phyloP scores from a whole-genome alignment of 2,797 vertebrate genomes.

The Adrianichthys oophorus region DNA sequence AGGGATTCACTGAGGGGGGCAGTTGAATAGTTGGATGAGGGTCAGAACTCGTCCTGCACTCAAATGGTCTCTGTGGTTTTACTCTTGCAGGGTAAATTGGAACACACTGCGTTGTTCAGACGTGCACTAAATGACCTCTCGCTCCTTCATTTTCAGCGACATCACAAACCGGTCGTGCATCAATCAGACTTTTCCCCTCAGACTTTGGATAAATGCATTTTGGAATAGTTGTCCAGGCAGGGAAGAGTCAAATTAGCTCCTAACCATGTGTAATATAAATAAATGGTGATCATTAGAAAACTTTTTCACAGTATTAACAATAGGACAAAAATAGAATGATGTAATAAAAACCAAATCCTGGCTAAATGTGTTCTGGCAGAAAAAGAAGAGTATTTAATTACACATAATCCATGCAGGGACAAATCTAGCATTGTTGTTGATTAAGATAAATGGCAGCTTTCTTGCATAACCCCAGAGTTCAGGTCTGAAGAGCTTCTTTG shows the following conservation, averaged over 20 bases:
- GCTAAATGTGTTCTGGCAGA: not conserved
- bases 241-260: slow-evolving; percentile 25
- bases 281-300: slow-evolving; percentile 47
- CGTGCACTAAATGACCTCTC: slow-evolving; percentile 1
- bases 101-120: slow-evolving; percentile 1
- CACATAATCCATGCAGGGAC: slow-evolving; percentile 13
- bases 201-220: slow-evolving; percentile 47
- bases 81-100: slow-evolving; percentile 18
- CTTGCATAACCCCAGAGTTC: not conserved
- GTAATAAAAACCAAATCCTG: too few relatives aligned
- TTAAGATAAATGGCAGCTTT: slow-evolving; percentile 24
- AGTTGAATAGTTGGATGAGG: slow-evolving; percentile 33
- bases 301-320: slow-evolving; percentile 9
- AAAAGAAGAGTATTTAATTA: slow-evolving; percentile 21
- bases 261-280: slow-evolving; percentile 51
- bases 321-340: too few relatives aligned
- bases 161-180: slow-evolving; percentile 30
- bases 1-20: slow-evolving; percentile 48
- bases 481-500: slow-evolving; percentile 2
- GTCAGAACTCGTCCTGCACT: slow-evolving; percentile 25
- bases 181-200: slow-evolving; percentile 12
- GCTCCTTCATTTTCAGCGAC: slow-evolving; percentile 36
- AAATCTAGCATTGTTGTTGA: slow-evolving; percentile 12
- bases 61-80: slow-evolving; percentile 22
- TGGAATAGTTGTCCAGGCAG: slow-evolving; percentile 23